phyloP scores from a whole-genome alignment of 1,140 invertebrate species.

The Whitmania pigra region DNA sequence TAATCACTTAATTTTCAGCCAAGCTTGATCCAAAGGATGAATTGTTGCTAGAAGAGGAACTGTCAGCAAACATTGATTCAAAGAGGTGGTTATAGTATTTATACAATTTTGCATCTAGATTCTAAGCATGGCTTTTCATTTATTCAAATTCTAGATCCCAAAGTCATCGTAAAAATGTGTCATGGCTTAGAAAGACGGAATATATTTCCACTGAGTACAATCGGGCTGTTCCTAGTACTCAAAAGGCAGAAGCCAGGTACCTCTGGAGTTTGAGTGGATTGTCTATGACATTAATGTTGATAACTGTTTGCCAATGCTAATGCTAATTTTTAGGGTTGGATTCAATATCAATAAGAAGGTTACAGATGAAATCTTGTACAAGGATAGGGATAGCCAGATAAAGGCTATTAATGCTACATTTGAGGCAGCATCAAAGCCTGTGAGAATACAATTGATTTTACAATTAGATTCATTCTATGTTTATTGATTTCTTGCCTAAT shows the following conservation, averaged over 20 bases:
- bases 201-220: conserved; percentile 97
- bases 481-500: background rate
- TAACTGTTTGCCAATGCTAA: too few species aligned
- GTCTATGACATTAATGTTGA: too few species aligned
- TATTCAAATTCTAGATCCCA: background rate
- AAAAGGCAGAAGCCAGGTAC: conserved; percentile 77
- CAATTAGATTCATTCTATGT: background rate
- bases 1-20: too few species aligned
- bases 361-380: conserved; percentile 84
- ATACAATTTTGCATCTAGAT: background rate
- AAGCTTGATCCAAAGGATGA: conserved; percentile 76
- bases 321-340: conserved; percentile 61
- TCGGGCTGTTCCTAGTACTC: conserved; percentile 79
- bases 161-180: conserved; percentile 73
- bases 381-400: conserved; percentile 93
- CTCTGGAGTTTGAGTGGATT: background rate
- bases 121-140: background rate
- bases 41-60: conserved; percentile 79
- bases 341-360: conserved; percentile 91
- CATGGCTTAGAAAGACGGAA: conserved; percentile 91
- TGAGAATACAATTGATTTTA: conserved; percentile 27
- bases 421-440: conserved; percentile 63
- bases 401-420: conserved; percentile 96
- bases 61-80: conserved; percentile 70
- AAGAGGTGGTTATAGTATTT: conserved; percentile 47